Evolutionary conservation across 2,113 vertebrate species (phyloP).

Genomic region (Climacteris rufus): DNA sequence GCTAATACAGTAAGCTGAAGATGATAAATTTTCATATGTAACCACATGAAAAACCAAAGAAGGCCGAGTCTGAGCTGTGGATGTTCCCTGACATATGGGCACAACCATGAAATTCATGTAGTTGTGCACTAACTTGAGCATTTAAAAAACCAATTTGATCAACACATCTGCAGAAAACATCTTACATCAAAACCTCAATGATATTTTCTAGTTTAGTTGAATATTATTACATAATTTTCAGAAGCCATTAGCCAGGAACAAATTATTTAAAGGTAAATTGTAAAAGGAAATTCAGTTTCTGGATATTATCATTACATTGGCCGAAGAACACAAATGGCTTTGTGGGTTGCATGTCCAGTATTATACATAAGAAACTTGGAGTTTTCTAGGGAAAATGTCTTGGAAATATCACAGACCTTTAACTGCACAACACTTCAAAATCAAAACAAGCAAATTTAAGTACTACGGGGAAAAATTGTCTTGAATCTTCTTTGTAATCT

Average conservation of each 20-base stretch:
- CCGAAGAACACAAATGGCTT: fast-evolving
- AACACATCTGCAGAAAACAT: background rate
- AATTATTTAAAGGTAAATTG: background rate
- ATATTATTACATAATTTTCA: background rate
- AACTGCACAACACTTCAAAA: background rate
- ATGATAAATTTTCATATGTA: background rate
- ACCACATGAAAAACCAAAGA: background rate
- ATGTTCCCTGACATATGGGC: background rate
- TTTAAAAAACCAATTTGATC: background rate
- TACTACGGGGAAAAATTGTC: background rate
- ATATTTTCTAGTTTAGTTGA: background rate
- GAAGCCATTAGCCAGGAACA: background rate
- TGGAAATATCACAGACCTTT: background rate
- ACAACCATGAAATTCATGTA: background rate
- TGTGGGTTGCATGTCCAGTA: background rate
- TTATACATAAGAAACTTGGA: fast-evolving
- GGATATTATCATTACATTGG: background rate
- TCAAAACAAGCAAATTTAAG: background rate
- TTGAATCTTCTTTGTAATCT: background rate
- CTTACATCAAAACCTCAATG: background rate
- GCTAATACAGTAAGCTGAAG: background rate
- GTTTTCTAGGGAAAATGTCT: background rate
- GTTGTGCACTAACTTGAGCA: background rate
- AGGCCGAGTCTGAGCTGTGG: background rate
- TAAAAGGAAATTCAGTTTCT: background rate